A percentile compares a stretch with the other conserved stretches of the same genome.
These are phyloP conservation scores for Hydrotaea cyrtoneurina DNA, from an alignment of 2,888 invertebrate genomes.

Conservation along the genomic window DNA sequence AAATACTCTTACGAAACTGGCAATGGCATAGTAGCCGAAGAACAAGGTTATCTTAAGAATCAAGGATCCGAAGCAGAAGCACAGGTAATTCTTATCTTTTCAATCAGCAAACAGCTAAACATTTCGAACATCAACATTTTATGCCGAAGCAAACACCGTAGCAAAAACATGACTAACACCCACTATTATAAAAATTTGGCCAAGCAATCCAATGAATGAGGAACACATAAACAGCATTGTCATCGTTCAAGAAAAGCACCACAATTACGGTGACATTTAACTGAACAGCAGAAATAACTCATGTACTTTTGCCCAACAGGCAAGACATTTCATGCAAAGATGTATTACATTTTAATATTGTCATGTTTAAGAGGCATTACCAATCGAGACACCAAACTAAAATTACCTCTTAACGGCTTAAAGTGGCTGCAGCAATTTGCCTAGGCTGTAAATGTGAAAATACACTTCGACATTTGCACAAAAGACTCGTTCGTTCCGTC, in stretches of 20 bases:
- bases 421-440: slow-evolving; percentile 11
- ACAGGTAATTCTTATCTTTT: slow-evolving; percentile 77
- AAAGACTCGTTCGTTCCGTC: slow-evolving; percentile 7
- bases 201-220: slow-evolving; percentile 37
- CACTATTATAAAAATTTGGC: slow-evolving; percentile 18
- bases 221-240: slow-evolving; percentile 14
- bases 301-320: slow-evolving; percentile 48
- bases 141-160: not conserved
- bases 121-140: not conserved
- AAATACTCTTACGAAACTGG: slow-evolving; percentile 83
- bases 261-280: slow-evolving; percentile 58
- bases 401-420: slow-evolving; percentile 9
- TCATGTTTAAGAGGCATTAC: slow-evolving; percentile 52
- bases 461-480: slow-evolving; percentile 18
- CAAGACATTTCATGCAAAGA: slow-evolving; percentile 45
- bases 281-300: slow-evolving; percentile 27
- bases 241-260: slow-evolving; percentile 11
- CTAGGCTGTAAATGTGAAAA: not conserved
- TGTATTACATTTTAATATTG: slow-evolving; percentile 61
- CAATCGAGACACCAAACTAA: not conserved
- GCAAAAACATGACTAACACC: slow-evolving; percentile 9
- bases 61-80: slow-evolving; percentile 82
- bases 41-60: slow-evolving; percentile 83
- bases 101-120: not conserved
- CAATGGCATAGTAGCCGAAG: slow-evolving; percentile 83